phyloP scores from a whole-genome alignment of 2,113 vertebrate species.

The Microtus montanus region DNA sequence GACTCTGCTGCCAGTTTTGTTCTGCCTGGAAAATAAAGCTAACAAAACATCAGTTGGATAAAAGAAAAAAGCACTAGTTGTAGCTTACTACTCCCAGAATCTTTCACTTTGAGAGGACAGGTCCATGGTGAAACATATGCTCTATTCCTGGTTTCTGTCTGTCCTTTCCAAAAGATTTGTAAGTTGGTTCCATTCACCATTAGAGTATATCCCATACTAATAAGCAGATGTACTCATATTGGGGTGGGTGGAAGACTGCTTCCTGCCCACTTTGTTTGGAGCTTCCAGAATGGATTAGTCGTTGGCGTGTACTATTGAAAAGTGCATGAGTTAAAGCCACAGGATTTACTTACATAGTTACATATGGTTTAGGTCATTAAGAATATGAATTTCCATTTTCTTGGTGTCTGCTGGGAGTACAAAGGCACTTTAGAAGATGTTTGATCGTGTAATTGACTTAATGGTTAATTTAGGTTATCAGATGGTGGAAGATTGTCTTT shows the following conservation, averaged over 20 bases:
- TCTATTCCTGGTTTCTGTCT: slow-evolving; percentile 49
- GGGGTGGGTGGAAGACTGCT: not conserved
- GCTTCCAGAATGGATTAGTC: slow-evolving; percentile 27
- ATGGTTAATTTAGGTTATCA: slow-evolving; percentile 44
- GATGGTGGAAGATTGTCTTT: not conserved
- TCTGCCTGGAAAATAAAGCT: slow-evolving; percentile 30
- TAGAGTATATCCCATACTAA: slow-evolving; percentile 16
- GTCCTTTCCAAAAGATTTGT: slow-evolving; percentile 2
- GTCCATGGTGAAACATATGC: not conserved
- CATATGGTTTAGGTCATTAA: not conserved
- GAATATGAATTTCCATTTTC: slow-evolving; percentile 43
- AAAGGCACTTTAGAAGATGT: slow-evolving; percentile 1
- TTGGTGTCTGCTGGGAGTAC: not conserved
- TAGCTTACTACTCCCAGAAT: slow-evolving; percentile 33
- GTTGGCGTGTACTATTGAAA: slow-evolving; percentile 13
- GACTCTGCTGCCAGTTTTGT: slow-evolving; percentile 46
- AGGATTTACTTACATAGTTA: slow-evolving; percentile 42
- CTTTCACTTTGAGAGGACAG: not conserved
- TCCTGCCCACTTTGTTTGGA: slow-evolving; percentile 20
- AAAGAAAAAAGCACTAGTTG: slow-evolving; percentile 46
- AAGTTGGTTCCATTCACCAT: slow-evolving; percentile 28
- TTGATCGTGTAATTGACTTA: slow-evolving; percentile 46
- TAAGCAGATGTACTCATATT: slow-evolving; percentile 16
- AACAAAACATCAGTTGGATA: slow-evolving; percentile 50
- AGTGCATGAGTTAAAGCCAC: not conserved